Conservation (phyloP, 2,797 vertebrate species). For the Phataginus tricuspis region DNA sequence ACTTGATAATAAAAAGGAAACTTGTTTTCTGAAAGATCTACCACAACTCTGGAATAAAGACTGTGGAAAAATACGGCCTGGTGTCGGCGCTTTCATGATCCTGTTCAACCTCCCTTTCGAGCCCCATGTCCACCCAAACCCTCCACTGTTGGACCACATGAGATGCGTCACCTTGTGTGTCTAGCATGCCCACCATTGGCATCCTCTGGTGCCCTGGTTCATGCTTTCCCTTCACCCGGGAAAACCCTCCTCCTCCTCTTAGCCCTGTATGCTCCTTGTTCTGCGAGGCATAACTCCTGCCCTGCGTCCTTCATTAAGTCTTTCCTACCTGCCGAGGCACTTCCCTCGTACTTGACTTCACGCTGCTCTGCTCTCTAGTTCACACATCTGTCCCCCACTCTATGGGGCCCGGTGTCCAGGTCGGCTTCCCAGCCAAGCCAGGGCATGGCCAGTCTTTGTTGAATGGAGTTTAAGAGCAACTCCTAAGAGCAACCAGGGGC, state of each 20-base stretch:
- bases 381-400: not conserved
- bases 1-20: not conserved
- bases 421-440: not conserved
- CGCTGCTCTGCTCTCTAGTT: not conserved
- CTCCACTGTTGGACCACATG: not conserved
- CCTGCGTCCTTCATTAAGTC: too few relatives aligned
- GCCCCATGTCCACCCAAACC: too few relatives aligned
- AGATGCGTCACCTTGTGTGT: not conserved
- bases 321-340: too few relatives aligned
- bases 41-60: not conserved
- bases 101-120: not conserved
- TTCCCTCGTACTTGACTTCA: rapidly evolving
- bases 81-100: not conserved
- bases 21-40: not conserved
- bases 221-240: not conserved
- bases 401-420: not conserved
- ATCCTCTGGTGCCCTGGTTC: too few relatives aligned
- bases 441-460: not conserved
- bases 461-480: not conserved
- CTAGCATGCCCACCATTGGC: rapidly evolving
- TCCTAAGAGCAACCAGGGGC: not conserved
- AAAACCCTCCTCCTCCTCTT: not conserved
- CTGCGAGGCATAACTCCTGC: not conserved
- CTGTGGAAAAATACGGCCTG: rapidly evolving
- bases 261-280: not conserved